Evolutionary conservation across 2,113 vertebrate genomes (phyloP).

Genomic region (Chitala chitala): DNA sequence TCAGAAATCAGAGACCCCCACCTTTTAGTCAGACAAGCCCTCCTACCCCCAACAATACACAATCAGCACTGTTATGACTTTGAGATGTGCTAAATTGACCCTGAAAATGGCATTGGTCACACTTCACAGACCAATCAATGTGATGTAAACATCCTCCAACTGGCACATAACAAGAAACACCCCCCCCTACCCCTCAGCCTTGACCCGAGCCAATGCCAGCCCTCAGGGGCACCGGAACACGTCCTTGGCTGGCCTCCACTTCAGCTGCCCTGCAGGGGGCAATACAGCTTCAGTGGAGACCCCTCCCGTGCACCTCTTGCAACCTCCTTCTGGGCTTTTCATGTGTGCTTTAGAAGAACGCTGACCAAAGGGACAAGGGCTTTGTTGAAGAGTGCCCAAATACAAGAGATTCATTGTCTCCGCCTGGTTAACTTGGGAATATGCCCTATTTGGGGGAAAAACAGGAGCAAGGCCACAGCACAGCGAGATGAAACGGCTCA

Average conservation of each 20-base stretch:
- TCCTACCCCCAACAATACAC: not conserved
- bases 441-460: slow-evolving; percentile 38
- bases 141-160: slow-evolving; percentile 34
- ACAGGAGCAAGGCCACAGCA: slow-evolving; percentile 32
- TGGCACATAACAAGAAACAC: not conserved
- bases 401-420: slow-evolving; percentile 53
- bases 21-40: not conserved
- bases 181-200: slow-evolving; percentile 38
- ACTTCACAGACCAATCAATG: slow-evolving; percentile 34
- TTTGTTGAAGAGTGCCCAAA: slow-evolving; percentile 14
- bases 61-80: slow-evolving; percentile 36
- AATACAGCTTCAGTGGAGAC: slow-evolving; percentile 31
- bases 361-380: slow-evolving; percentile 28
- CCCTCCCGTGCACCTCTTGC: slow-evolving; percentile 50
- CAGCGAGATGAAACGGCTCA: slow-evolving; percentile 34
- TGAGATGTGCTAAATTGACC: slow-evolving; percentile 42
- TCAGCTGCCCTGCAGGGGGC: slow-evolving; percentile 30
- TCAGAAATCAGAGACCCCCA: slow-evolving; percentile 27
- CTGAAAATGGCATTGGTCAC: slow-evolving; percentile 46
- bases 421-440: slow-evolving; percentile 36
- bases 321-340: slow-evolving; percentile 36
- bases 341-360: slow-evolving; percentile 24
- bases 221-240: slow-evolving; percentile 50
- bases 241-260: slow-evolving; percentile 37
- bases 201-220: slow-evolving; percentile 31